Percentiles rank a stretch among this genome's conserved stretches.
phyloP scores from a whole-genome alignment of 2,113 vertebrate species.

The Tychaedon coryphoeus region DNA sequence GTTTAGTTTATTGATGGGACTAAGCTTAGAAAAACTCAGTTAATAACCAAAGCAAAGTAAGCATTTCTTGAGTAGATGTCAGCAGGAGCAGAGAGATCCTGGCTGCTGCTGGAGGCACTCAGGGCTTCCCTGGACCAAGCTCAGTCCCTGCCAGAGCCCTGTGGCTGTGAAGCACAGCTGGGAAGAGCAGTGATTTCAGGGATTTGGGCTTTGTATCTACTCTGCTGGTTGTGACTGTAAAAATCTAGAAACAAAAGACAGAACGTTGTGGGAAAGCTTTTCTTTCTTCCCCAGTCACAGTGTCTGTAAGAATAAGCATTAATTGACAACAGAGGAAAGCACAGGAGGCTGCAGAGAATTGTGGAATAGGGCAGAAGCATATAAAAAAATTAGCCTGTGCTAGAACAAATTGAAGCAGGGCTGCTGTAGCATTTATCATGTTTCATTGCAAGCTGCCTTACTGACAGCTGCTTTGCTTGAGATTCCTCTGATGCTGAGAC shows the following conservation, averaged over 20 bases:
- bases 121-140: background rate
- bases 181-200: background rate
- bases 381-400: background rate
- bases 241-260: background rate
- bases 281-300: background rate
- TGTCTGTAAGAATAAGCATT: background rate
- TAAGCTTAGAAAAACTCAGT: background rate
- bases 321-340: background rate
- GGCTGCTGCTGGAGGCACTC: background rate
- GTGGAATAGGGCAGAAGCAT: background rate
- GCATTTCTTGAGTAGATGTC: accelerated
- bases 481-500: background rate
- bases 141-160: background rate
- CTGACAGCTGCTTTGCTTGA: background rate
- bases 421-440: background rate
- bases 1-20: background rate
- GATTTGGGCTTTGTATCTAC: background rate
- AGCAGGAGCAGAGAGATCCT: background rate
- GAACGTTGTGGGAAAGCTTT: background rate
- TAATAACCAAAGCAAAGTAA: background rate
- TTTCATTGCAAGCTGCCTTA: background rate
- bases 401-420: background rate
- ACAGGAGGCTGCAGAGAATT: background rate
- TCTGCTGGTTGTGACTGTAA: background rate
- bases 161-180: background rate